Evolutionary conservation across 2,797 vertebrate genomes (phyloP), one percentile per base, ranked within the genome.

Genomic region (Acanthurus tractus): DNA sequence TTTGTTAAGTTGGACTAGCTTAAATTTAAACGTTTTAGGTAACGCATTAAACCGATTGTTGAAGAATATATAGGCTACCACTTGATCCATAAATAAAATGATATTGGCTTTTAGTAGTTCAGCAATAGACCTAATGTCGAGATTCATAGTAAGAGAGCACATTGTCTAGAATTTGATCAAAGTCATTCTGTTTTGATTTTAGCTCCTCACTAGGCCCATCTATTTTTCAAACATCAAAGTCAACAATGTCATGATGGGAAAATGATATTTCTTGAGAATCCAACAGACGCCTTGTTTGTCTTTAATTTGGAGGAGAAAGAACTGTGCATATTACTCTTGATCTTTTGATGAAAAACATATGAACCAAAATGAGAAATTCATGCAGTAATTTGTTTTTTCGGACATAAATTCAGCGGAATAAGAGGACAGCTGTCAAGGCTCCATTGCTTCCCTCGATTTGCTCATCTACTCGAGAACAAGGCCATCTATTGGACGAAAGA

Each of bases 401-500:
- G 14, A 6, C 53, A 78, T 62, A 20, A 72, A 64, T 52, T 58
- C 17, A 70, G 12, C 23, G 38, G 15, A 3, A 61, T 58, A 0
- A 50, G 34, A 23, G 34, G 64, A 74, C 25, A 62, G 40, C 8
- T 22, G 14, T 20, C n/a, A 57, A 5, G 12, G 6, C 22, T 45
- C 8, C 38, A 40, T 1, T 29, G 14, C 9, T 17, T 11, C 1
- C 17, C 42, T 23, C 36, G 4, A 17, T 34, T 6, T 58, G n/a
- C 63, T 86, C 67, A 87, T 92, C 53, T 86, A 81, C 56, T 88
- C 88, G 86, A 92, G 85, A 86, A 88, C 77, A 65, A 78, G 40
- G 92, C 83, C 94, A 93, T 90, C 94, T 95, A 84, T 81, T 88
- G 94, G 91, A 57, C 3, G 1, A 29, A 76, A 68, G 22, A 0